A percentile compares a stretch with the other conserved stretches of the same genome.
phyloP scores from a whole-genome alignment of 92 coral and sea anemone species.

The Parazoanthus atlanticus region DNA sequence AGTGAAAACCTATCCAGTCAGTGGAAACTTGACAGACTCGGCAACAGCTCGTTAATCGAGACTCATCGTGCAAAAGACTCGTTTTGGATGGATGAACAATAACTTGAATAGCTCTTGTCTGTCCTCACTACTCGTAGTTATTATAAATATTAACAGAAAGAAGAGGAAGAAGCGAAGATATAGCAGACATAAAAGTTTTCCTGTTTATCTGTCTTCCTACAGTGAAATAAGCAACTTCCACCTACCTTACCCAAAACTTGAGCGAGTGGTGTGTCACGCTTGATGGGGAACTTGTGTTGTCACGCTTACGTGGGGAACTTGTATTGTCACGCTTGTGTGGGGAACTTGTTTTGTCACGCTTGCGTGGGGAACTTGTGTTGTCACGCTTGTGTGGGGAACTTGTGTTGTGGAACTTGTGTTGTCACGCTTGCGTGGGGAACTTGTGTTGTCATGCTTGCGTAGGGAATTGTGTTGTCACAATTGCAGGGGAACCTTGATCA shows the following conservation, averaged over 20 bases:
- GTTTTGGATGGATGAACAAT: constrained; percentile 2
- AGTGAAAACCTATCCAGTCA: too few species aligned
- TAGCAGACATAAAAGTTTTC: not conserved
- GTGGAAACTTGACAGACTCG: not conserved
- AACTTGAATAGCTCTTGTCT: not conserved
- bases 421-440: not conserved
- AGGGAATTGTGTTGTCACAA: not conserved
- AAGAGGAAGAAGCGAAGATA: not conserved
- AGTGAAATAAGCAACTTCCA: not conserved
- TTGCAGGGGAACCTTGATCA: not conserved
- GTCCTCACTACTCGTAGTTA: not conserved
- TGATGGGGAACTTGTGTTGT: not conserved
- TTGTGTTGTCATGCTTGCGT: too few species aligned
- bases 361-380: too few species aligned
- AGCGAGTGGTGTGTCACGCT: too few species aligned
- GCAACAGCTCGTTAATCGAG: not conserved
- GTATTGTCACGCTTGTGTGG: not conserved
- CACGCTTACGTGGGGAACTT: too few species aligned
- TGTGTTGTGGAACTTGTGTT: too few species aligned
- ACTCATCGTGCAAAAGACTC: not conserved
- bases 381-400: too few species aligned
- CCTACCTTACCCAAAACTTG: not conserved
- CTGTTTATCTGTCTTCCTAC: not conserved
- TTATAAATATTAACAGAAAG: not conserved
- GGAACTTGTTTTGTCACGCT: too few species aligned